Base-by-base conservation (phyloP, 2,113 vertebrate genomes). In the Silurus meridionalis region DNA sequence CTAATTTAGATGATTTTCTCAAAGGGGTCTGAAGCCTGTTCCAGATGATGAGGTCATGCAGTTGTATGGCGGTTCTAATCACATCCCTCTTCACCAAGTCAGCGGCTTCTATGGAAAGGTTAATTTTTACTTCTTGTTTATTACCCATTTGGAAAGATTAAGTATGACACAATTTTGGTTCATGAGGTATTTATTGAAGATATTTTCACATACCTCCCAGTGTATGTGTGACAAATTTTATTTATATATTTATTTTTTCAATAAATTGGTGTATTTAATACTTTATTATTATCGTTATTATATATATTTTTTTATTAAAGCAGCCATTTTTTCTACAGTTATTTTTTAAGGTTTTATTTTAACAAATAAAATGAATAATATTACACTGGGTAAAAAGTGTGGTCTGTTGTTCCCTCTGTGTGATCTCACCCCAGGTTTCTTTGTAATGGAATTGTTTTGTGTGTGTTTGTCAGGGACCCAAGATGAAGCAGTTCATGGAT, bases 21-120 rank as follows among this genome's bases (percentile, higher is more conserved):
- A 9, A 87, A 97, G 96, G 83, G 96, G 96, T 28, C 88, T 97
- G 90, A 95, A 89, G 46, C 94, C 96, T 7, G 82, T 97, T 55
- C 91, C 96, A 21, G 95, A 96, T 23, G 95, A 97, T 28, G 95
- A 96, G 71, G 94, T 97, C 50, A 91, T 93, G 86, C 82, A 92
- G 58, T 91, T 96, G 46, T 96, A 94, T 57, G 93, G 94, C 0
- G 96, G 96, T 13, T 96, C 96, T 4, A 94, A 90, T 84, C 96
- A 97, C 71, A 87, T 97, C 64, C 96, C 96, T 0, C 92, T 97
- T 37, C 91, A 95, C 71, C 95, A 95, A 91, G 95, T 95, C 91
- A 96, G 96, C 72, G 96, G 96, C 72, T 97, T 97, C 92, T 97
- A 97, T 83, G 96, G 96, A 88, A 97, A 97, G 94, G 96, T 95